Evolutionary conservation across 2,797 vertebrate genomes (phyloP).

Genomic region (Microctenopoma stevenorrisi): DNA sequence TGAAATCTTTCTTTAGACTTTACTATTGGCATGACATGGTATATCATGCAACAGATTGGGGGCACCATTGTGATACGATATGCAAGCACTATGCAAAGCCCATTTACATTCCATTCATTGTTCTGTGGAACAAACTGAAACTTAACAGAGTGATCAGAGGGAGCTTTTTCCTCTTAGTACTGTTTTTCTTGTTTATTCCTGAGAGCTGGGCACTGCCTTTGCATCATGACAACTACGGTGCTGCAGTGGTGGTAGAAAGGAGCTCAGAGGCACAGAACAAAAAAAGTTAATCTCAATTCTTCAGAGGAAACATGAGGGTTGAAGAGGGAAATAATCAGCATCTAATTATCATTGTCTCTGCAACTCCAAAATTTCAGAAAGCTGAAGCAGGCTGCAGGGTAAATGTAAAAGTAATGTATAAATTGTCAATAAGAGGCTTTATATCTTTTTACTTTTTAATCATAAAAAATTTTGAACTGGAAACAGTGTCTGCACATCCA

Average conservation of each 20-base stretch:
- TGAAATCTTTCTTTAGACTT: background rate
- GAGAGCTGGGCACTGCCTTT: background rate
- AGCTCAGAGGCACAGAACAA: too few relatives aligned
- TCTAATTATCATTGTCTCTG: too few relatives aligned
- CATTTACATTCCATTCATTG: background rate
- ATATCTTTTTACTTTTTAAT: background rate
- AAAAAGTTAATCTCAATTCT: too few relatives aligned
- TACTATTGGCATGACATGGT: background rate
- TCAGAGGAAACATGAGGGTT: too few relatives aligned
- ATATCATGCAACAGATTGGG: background rate
- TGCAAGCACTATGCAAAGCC: background rate
- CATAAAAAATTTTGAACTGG: background rate
- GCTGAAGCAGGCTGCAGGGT: background rate
- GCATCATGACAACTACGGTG: background rate
- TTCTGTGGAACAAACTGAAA: background rate
- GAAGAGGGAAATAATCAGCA: too few relatives aligned
- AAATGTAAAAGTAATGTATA: background rate
- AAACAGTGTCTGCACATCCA: conserved; percentile 1
- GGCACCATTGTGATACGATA: background rate
- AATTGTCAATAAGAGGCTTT: too few relatives aligned
- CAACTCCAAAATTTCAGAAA: background rate
- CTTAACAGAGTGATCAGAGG: conserved; percentile 4
- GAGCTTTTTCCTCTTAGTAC: background rate
- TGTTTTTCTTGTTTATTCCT: too few relatives aligned
- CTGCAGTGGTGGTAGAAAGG: background rate